Evolutionary conservation across 2,113 vertebrate genomes (phyloP).

Genomic region (Neodontobutis hainanensis): DNA sequence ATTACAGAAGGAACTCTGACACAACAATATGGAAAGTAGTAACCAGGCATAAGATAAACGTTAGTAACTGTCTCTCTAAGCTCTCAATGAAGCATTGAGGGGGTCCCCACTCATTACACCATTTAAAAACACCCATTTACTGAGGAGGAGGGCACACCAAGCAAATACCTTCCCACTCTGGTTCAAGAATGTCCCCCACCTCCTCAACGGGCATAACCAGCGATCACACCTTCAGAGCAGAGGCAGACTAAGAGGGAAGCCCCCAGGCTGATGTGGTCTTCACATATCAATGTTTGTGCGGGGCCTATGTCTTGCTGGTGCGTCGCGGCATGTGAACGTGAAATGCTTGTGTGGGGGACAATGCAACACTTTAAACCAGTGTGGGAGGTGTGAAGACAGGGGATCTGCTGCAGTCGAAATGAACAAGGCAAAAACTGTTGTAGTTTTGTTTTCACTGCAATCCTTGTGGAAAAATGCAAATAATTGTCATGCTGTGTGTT

Average conservation of each 20-base stretch:
- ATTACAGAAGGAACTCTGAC: background rate
- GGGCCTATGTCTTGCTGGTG: conserved; percentile 22
- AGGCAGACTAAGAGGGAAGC: conserved; percentile 54
- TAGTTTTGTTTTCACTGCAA: conserved; percentile 49
- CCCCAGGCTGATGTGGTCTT: conserved; percentile 60
- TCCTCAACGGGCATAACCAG: conserved; percentile 43
- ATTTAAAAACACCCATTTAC: conserved; percentile 15
- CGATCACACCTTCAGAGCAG: conserved; percentile 61
- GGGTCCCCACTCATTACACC: conserved; percentile 35
- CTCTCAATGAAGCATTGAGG: conserved; percentile 20
- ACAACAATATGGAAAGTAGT: conserved; percentile 1
- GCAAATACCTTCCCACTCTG: conserved; percentile 31
- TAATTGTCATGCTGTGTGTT: conserved; percentile 48
- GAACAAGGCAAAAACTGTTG: conserved; percentile 63
- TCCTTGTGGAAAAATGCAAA: conserved; percentile 42
- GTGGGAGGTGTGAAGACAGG: conserved; percentile 77
- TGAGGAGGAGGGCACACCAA: conserved; percentile 11
- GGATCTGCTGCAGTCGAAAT: conserved; percentile 70
- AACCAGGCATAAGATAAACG: no score
- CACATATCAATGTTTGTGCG: conserved; percentile 18
- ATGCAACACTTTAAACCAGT: conserved; percentile 68
- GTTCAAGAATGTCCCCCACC: conserved; percentile 55
- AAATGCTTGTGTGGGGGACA: conserved; percentile 65
- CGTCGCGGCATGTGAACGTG: conserved; percentile 35
- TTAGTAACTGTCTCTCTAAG: conserved; percentile 18